These are phyloP conservation scores for Umimayanthus kanabou DNA, from an alignment of 92 coral and sea anemone species.

Conservation along the genomic window DNA sequence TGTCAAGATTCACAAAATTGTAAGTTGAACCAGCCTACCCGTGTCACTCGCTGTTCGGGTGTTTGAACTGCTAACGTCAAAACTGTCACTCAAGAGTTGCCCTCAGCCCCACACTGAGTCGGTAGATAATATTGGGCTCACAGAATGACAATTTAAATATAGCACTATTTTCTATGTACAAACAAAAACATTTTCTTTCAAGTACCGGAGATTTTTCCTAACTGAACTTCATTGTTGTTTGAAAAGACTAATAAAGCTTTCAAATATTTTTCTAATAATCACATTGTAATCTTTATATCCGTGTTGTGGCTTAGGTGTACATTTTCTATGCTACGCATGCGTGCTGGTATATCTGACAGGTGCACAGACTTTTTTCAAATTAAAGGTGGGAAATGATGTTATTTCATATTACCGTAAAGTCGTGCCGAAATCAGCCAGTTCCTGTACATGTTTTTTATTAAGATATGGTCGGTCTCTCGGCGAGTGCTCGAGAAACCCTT, in stretches of 20 bases:
- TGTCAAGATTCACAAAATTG: not conserved
- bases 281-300: not conserved
- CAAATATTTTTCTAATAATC: not conserved
- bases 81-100: not conserved
- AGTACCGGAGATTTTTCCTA: not conserved
- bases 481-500: not conserved
- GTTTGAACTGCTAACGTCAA: slow-evolving; percentile 1
- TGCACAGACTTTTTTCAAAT: not conserved
- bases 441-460: not conserved
- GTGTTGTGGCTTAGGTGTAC: not conserved
- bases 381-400: slow-evolving; percentile 1
- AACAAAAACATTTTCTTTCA: not conserved
- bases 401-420: not conserved
- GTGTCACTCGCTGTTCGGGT: not conserved
- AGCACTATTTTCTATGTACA: not conserved
- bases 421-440: not conserved
- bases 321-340: slow-evolving; percentile 22
- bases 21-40: not conserved
- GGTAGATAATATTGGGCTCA: not conserved
- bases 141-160: not conserved
- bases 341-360: slow-evolving; percentile 21
- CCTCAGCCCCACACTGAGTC: not conserved
- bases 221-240: not conserved
- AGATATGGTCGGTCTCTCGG: not conserved
- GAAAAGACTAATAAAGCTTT: not conserved